phyloP scores from a whole-genome alignment of 2,797 vertebrate species.

The Tenualosa thibaudeaui region DNA sequence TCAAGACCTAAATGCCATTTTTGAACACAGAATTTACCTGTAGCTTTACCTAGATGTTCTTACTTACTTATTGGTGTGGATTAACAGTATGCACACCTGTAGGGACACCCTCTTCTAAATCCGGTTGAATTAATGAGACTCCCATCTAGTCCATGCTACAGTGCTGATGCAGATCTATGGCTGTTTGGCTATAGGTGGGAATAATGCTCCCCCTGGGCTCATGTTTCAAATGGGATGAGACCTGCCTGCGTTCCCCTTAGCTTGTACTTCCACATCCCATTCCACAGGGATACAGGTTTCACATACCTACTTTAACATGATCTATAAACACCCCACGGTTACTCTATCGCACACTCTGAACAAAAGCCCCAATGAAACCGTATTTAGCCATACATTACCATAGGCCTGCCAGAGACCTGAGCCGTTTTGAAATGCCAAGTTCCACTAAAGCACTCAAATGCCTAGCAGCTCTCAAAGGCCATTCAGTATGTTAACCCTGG shows the following conservation, averaged over 20 bases:
- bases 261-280: not conserved
- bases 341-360: not conserved
- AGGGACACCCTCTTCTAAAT: not conserved
- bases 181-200: not conserved
- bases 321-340: not conserved
- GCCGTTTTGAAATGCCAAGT: not conserved
- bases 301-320: not conserved
- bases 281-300: not conserved
- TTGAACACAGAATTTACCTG: not conserved
- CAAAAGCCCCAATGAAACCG: no score
- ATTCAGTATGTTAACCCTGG: not conserved
- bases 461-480: not conserved
- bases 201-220: not conserved
- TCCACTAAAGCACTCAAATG: not conserved
- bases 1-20: no score
- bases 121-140: not conserved
- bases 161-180: constrained; percentile 3
- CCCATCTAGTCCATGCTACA: not conserved
- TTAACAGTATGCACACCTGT: not conserved
- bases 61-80: not conserved
- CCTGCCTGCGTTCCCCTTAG: not conserved
- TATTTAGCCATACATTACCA: not conserved
- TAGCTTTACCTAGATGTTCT: not conserved
- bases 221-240: not conserved
- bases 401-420: not conserved